Evolutionary conservation across 2,797 vertebrate genomes (phyloP), one percentile per base, ranked within the genome.

Genomic region (Dryobates pubescens): DNA sequence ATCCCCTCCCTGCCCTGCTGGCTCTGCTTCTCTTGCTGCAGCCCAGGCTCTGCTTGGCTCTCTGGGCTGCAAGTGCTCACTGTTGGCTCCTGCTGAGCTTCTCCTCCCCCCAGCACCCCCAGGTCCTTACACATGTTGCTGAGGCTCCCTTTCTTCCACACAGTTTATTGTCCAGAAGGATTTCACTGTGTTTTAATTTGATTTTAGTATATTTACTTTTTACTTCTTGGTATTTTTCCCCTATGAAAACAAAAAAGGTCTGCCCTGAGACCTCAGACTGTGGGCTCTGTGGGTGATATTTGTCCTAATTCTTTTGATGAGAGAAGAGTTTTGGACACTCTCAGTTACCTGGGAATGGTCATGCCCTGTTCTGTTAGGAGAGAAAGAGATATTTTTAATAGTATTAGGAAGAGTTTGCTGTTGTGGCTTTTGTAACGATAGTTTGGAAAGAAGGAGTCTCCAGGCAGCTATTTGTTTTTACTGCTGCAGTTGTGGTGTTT

Each of bases 381-480:
- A 17, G 32, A 67, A 36, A 32, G n/a, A 2, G 20, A 10, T 22
- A 15, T 18, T 30, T 67, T 86, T 18, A 64, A 5, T 10, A 70
- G 7, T 59, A 49, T 53, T 36, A 51, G 20, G 18, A 86, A 86
- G 41, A 79, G 18, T 68, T 84, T 16, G 36, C 5, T 88, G 10
- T n/a, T 67, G 19, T 34, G 49, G 34, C 77, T 77, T 89, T 70
- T 19, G 7, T 83, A 88, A 59, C 76, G 76, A 11, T 5, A 65
- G 51, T 38, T 56, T 84, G 51, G 54, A 77, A 89, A 80, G 76
- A 80, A 83, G 43, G 19, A 20, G 19, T 70, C 32, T 95, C 41
- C 45, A 57, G 13, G 29, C 27, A 72, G 15, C 26, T 86, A 5
- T 26, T 92, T 73, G 22, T 92, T 70, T 70, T 56, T 85, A 58